Conservation (phyloP, 2,888 invertebrate genomes). For the Heliconius sara region DNA sequence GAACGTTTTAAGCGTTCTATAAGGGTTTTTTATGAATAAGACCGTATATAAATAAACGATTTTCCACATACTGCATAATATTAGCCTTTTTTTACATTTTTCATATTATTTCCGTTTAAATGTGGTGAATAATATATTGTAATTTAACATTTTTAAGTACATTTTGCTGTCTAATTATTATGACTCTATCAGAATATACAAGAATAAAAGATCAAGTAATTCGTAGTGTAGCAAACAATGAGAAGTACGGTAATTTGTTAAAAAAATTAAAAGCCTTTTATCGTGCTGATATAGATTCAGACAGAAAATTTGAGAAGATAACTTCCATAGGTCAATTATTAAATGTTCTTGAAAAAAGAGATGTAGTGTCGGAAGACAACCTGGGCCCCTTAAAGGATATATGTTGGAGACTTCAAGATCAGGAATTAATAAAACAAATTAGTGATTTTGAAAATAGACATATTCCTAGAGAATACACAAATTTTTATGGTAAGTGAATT, state of each 20-base stretch:
- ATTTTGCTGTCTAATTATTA: conserved; percentile 42
- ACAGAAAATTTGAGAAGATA: conserved; percentile 69
- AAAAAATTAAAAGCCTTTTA: conserved; percentile 66
- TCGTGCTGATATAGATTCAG: conserved; percentile 69
- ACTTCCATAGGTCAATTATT: conserved; percentile 65
- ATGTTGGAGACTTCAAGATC: conserved; percentile 60
- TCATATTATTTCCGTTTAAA: background rate
- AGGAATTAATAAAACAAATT: conserved; percentile 58
- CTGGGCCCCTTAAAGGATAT: conserved; percentile 67
- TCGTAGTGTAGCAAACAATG: conserved; percentile 58
- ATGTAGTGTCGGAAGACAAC: conserved; percentile 68
- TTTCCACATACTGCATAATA: conserved; percentile 1
- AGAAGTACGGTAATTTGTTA: conserved; percentile 61
- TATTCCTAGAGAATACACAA: conserved; percentile 53
- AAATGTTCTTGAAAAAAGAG: conserved; percentile 68
- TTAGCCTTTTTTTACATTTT: background rate
- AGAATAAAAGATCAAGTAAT: conserved; percentile 63
- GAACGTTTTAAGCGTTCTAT: no score
- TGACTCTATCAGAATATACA: conserved; percentile 68
- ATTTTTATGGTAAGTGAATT: conserved; percentile 62
- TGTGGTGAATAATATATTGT: background rate
- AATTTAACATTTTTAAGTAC: background rate
- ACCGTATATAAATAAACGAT: background rate
- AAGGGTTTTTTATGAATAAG: no score
- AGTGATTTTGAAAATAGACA: conserved; percentile 60